These are phyloP conservation scores for Hermaeophaga mercurialis DNA, from an alignment of 2,888 invertebrate species.

Conservation along the genomic window DNA sequence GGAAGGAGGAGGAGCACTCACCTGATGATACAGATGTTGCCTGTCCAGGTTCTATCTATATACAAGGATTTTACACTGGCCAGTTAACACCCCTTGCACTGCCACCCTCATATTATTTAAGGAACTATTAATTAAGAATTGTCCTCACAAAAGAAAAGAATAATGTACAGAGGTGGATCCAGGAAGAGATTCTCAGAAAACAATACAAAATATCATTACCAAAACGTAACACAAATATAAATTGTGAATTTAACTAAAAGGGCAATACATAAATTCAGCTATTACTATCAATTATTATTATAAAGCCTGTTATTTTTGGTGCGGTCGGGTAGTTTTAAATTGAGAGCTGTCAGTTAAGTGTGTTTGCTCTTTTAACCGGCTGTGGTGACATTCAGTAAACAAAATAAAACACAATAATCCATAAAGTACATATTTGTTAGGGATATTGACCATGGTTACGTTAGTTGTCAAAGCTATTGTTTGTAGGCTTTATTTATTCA, in stretches of 20 bases:
- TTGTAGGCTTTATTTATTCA: conserved; percentile 36
- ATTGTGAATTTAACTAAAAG: no score
- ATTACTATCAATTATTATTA: no score
- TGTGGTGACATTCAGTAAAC: conserved; percentile 56
- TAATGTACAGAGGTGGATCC: no score
- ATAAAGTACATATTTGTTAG: conserved; percentile 55
- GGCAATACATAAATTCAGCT: no score
- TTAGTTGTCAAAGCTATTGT: conserved; percentile 49
- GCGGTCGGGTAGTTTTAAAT: no score
- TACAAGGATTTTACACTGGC: conserved; percentile 33
- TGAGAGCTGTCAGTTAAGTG: conserved; percentile 41
- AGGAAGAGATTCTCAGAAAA: no score
- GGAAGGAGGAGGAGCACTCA: conserved; percentile 51
- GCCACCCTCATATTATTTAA: conserved; percentile 38
- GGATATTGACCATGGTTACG: conserved; percentile 54
- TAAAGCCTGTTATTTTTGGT: no score
- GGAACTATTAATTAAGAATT: no score
- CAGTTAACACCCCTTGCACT: conserved; percentile 46
- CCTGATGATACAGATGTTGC: conserved; percentile 52
- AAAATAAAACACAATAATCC: conserved; percentile 57
- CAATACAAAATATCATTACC: no score
- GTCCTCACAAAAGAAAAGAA: no score
- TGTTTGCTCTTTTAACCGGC: conserved; percentile 51
- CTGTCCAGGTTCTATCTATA: conserved; percentile 20
- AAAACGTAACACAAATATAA: no score